Base-by-base conservation (phyloP, 1,140 invertebrate species). In the Cotesia vestalis region DNA sequence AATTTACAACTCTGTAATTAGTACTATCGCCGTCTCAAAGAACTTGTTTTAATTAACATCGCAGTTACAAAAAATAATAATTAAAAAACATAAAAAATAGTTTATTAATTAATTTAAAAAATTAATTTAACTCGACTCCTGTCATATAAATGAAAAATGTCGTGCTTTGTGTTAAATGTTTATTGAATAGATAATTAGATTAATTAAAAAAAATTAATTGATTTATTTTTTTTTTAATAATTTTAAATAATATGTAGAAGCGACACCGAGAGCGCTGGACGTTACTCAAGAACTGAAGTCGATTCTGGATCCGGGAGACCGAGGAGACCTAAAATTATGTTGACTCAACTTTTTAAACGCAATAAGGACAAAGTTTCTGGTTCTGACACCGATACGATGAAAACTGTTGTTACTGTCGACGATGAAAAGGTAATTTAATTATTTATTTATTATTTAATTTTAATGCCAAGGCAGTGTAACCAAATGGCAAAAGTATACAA, bases 291-390 rank as follows among this genome's bases (percentile, higher is more conserved):
- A 66, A 85, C 76, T 34, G 85, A 87, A 73, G 82, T 85, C 3
- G 86, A 88, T 36, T 77, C 78, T 73, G 76, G 79, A 57, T 77
- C 78, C n/a, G 73, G 69, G 14, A 71, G 73, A 27, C 74, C 75
- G 71, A 76, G 77, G 38, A 85, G 79, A 73, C 78, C 84, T 4
- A 85, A 79, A 66, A 78, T 82, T 38, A 84, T 77, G 17, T 70
- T 86, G n/a, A 80, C 80, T 0, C 78, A 81, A 27, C 63, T 87
- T 27, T 87, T 88, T 69, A 83, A 81, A 64, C 81, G 83, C 5
- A 88, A 88, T 63, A 87, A 87, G 76, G 86, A 87, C 67, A 88
- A 87, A 61, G 84, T 86, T 4, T 84, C 85, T 17, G 84, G 86
- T 4, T 77, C 83, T 1, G 85, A 87, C 68, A 87, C 83, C 2